Evolutionary conservation across 2,113 vertebrate species (phyloP).

Genomic region (Lepus americanus): DNA sequence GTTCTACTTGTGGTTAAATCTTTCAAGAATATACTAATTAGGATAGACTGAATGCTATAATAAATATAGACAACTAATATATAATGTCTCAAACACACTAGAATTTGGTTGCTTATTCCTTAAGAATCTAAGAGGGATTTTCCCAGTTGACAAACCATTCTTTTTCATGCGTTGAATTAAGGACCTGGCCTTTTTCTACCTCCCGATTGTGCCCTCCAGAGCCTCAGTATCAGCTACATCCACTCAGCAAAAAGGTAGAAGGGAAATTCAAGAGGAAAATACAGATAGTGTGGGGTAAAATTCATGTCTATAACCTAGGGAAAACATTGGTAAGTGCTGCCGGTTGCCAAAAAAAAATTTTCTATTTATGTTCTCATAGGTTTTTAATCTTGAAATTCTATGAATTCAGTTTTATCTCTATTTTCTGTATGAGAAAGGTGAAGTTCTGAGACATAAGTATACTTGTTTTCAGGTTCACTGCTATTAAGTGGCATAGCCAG

Average conservation of each 20-base stretch:
- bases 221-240: background rate
- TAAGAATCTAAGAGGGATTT: background rate
- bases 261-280: background rate
- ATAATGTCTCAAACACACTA: background rate
- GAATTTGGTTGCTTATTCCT: conserved; percentile 8
- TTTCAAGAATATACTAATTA: background rate
- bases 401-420: conserved; percentile 12
- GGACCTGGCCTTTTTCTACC: background rate
- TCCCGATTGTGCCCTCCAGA: background rate
- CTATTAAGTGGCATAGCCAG: background rate
- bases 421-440: background rate
- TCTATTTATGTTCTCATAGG: background rate
- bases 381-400: background rate
- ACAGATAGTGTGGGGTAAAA: background rate
- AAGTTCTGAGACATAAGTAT: background rate
- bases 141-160: background rate
- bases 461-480: background rate
- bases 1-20: background rate
- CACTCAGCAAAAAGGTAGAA: background rate
- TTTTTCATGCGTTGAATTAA: background rate
- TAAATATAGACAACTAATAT: background rate
- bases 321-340: background rate
- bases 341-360: background rate
- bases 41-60: background rate
- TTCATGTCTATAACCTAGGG: background rate